phyloP scores from a whole-genome alignment of 37 sponge, comb jelly and placozoan genomes.

The Aphrocallistes beatrix region DNA sequence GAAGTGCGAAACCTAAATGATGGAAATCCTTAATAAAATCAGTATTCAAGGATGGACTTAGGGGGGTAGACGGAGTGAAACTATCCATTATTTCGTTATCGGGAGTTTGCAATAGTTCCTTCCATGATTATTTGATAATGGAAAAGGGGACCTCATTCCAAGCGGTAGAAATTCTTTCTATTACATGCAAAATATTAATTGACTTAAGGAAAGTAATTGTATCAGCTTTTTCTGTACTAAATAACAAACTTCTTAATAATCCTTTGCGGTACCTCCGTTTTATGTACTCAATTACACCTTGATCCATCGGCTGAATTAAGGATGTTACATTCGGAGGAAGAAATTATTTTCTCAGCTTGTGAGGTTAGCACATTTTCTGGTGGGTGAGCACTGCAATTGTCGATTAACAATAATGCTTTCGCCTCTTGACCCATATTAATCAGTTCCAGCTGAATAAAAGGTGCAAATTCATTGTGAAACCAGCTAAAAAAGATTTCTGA shows the following conservation, averaged over 20 bases:
- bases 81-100: not conserved
- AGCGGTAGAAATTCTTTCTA: not conserved
- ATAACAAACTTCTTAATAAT: constrained; percentile 25
- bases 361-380: constrained; percentile 25
- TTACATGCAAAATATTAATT: constrained; percentile 23
- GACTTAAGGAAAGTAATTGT: constrained; percentile 34
- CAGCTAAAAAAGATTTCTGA: constrained; percentile 28
- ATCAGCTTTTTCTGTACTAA: constrained; percentile 20
- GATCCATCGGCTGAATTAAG: constrained; percentile 70
- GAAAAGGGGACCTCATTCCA: not conserved
- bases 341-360: constrained; percentile 27
- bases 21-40: not conserved
- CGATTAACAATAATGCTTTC: constrained; percentile 34
- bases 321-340: constrained; percentile 60
- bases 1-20: not conserved
- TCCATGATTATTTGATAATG: not conserved
- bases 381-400: constrained; percentile 59
- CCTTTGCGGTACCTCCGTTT: constrained; percentile 42
- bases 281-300: constrained; percentile 38
- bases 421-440: constrained; percentile 22
- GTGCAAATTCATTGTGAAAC: constrained; percentile 56
- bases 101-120: not conserved
- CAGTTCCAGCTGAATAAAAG: constrained; percentile 23
- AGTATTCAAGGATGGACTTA: not conserved
- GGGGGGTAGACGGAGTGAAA: not conserved